These are phyloP conservation scores for Sinopyrophorus schimmeli DNA, from an alignment of 2,888 invertebrate genomes.

Conservation along the genomic window DNA sequence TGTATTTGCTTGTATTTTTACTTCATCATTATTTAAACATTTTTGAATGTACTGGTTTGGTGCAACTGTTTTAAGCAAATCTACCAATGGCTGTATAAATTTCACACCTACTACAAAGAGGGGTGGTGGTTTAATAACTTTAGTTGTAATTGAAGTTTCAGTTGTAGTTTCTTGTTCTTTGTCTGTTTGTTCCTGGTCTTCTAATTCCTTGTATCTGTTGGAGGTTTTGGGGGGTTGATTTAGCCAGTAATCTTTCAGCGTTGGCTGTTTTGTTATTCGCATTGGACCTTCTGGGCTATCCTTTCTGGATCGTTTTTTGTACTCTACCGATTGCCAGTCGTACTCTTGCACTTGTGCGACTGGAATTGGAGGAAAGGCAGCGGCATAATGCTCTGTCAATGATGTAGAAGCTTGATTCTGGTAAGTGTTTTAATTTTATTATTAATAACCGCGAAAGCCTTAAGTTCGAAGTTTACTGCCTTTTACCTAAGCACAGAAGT, in stretches of 20 bases:
- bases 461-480: too few species aligned
- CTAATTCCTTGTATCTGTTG: slow-evolving; percentile 8
- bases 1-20: slow-evolving; percentile 3
- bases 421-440: too few species aligned
- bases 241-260: slow-evolving; percentile 10
- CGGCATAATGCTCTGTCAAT: slow-evolving; percentile 4
- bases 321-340: not conserved
- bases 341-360: not conserved
- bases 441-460: too few species aligned
- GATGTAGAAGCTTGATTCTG: not conserved
- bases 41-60: slow-evolving; percentile 1
- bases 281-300: not conserved
- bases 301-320: slow-evolving; percentile 2
- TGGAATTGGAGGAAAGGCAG: slow-evolving; percentile 2
- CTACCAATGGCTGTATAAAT: slow-evolving; percentile 4
- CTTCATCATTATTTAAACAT: slow-evolving; percentile 8
- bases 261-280: slow-evolving; percentile 5
- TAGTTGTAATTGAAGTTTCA: too few species aligned
- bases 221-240: slow-evolving; percentile 4
- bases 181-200: slow-evolving; percentile 9
- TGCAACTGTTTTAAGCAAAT: slow-evolving; percentile 4
- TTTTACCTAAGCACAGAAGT: too few species aligned
- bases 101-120: slow-evolving; percentile 5
- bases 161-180: too few species aligned
- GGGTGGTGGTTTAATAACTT: too few species aligned